A percentile compares a stretch with the other conserved stretches of the same genome.
These are phyloP conservation scores for Heliconius melpomene DNA, from an alignment of 1,140 invertebrate genomes.

Conservation along the genomic window DNA sequence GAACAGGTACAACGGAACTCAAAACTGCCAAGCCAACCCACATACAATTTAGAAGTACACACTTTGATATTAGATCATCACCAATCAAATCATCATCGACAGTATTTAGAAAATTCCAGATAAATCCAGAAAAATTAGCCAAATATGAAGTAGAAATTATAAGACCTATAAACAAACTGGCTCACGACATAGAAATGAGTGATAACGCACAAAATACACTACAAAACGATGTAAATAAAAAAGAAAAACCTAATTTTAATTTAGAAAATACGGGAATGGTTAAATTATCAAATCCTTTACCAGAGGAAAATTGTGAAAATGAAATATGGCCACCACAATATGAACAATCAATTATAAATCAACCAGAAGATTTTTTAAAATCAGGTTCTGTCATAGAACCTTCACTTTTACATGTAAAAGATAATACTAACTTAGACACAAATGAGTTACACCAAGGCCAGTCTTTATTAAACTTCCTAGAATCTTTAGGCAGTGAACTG, in stretches of 20 bases:
- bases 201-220: conserved; percentile 20
- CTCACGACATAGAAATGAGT: conserved; percentile 30
- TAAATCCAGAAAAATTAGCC: conserved; percentile 66
- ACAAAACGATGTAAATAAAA: not conserved
- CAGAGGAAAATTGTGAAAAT: not conserved
- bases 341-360: conserved; percentile 13
- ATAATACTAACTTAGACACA: conserved; percentile 39
- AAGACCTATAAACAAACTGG: conserved; percentile 48
- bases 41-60: conserved; percentile 67
- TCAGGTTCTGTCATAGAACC: conserved; percentile 56
- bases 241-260: conserved; percentile 4
- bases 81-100: conserved; percentile 71
- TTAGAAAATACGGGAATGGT: not conserved
- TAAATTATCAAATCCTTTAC: not conserved
- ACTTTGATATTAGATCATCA: conserved; percentile 75
- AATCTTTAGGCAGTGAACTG: conserved; percentile 63
- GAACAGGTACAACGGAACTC: not conserved
- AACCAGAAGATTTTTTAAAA: conserved; percentile 48
- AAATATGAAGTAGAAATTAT: conserved; percentile 67
- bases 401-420: conserved; percentile 54
- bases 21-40: conserved; percentile 45
- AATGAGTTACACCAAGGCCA: conserved; percentile 50
- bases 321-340: not conserved
- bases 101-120: conserved; percentile 69
- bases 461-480: conserved; percentile 70